phyloP scores from a whole-genome alignment of 2,888 invertebrate genomes.

The Dasysyrphus albostriatus region DNA sequence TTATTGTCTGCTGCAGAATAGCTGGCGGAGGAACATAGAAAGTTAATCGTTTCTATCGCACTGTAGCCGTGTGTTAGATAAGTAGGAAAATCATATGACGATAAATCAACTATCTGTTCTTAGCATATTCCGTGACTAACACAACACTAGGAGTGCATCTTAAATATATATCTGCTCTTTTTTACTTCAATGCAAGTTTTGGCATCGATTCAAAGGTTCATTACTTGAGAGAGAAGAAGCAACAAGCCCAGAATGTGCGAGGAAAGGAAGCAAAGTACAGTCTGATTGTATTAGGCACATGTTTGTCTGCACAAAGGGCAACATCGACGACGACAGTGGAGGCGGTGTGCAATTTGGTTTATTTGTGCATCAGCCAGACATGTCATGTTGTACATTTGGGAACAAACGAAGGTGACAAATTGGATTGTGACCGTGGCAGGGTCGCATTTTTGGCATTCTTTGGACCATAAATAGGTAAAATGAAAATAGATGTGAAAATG shows the following conservation, averaged over 20 bases:
- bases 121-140: slow-evolving; percentile 67
- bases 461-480: slow-evolving; percentile 70
- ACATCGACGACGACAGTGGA: background rate
- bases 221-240: slow-evolving; percentile 49
- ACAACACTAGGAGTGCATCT: slow-evolving; percentile 43
- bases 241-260: background rate
- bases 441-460: slow-evolving; percentile 64
- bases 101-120: slow-evolving; percentile 51
- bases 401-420: slow-evolving; percentile 73
- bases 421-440: slow-evolving; percentile 68
- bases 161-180: slow-evolving; percentile 58
- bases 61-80: slow-evolving; percentile 57
- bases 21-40: slow-evolving; percentile 49
- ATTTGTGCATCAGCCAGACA: slow-evolving; percentile 33
- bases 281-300: slow-evolving; percentile 42
- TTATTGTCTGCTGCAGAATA: slow-evolving; percentile 62
- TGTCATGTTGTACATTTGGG: slow-evolving; percentile 63
- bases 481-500: slow-evolving; percentile 48
- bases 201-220: slow-evolving; percentile 67
- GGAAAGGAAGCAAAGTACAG: slow-evolving; percentile 22
- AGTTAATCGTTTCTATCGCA: slow-evolving; percentile 38
- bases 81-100: slow-evolving; percentile 70
- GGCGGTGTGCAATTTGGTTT: slow-evolving; percentile 15
- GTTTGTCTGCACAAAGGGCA: slow-evolving; percentile 43
- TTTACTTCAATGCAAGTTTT: slow-evolving; percentile 57